Evolutionary conservation across 2,113 vertebrate species (phyloP).

Genomic region (Ranitomeya imitator): DNA sequence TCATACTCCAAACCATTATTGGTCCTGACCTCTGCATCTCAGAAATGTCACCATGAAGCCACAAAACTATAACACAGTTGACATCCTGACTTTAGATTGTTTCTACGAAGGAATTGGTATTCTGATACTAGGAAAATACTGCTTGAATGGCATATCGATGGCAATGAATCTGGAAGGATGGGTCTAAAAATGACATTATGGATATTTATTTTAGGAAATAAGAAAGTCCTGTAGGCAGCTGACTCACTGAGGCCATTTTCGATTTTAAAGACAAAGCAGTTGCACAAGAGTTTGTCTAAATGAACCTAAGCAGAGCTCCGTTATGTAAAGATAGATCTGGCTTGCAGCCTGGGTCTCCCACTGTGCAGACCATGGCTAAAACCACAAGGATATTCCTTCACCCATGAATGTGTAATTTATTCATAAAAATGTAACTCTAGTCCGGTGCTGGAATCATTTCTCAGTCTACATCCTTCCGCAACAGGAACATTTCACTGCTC

Average conservation of each 20-base stretch:
- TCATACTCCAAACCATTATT: too few relatives aligned
- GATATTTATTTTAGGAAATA: neutral
- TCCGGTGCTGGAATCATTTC: slow-evolving; percentile 44
- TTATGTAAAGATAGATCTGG: slow-evolving; percentile 44
- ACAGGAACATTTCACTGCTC: slow-evolving; percentile 48
- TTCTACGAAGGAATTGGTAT: neutral
- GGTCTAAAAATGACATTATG: neutral
- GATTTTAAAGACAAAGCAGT: slow-evolving; percentile 16
- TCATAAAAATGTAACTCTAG: slow-evolving; percentile 57
- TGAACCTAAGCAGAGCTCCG: slow-evolving; percentile 29
- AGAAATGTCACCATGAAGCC: too few relatives aligned
- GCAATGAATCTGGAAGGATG: neutral
- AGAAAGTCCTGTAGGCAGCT: neutral
- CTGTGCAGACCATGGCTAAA: slow-evolving; percentile 53
- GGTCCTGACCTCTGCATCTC: too few relatives aligned
- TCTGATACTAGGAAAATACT: neutral
- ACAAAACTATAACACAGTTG: too few relatives aligned
- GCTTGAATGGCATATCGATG: neutral
- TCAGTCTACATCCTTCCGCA: slow-evolving; percentile 53
- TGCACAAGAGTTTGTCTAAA: slow-evolving; percentile 30
- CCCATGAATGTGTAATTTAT: slow-evolving; percentile 56
- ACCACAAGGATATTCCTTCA: slow-evolving; percentile 56
- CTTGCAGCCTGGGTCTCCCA: slow-evolving; percentile 51
- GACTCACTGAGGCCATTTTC: neutral
- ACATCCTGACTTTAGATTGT: too few relatives aligned